These are phyloP conservation scores for Lepilemur ruficaudatus DNA, from an alignment of 2,797 vertebrate species.

Conservation along the genomic window DNA sequence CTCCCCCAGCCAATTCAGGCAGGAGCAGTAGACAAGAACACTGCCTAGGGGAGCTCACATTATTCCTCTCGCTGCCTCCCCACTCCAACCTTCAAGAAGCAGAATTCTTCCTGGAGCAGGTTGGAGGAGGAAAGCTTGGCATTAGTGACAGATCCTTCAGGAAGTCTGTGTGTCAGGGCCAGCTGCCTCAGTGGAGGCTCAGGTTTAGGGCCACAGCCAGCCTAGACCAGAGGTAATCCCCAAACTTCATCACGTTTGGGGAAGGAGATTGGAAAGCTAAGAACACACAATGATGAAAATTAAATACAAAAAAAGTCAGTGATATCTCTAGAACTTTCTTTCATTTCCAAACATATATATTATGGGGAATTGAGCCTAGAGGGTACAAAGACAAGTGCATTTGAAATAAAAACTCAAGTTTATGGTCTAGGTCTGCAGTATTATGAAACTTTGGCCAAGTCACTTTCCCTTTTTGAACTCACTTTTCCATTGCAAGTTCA, in stretches of 20 bases:
- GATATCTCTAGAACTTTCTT: not conserved
- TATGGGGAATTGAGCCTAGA: not conserved
- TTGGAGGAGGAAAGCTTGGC: not conserved
- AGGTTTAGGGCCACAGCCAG: not conserved
- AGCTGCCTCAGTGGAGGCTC: not conserved
- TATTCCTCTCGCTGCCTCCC: not conserved
- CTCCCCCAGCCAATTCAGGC: not conserved
- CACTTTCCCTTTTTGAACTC: not conserved
- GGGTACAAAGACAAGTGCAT: not conserved
- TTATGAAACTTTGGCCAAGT: not conserved
- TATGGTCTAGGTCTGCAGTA: not conserved
- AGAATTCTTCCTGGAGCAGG: not conserved
- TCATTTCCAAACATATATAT: not conserved
- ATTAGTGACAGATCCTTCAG: not conserved
- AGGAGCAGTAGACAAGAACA: not conserved
- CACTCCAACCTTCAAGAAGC: not conserved
- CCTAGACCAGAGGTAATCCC: not conserved
- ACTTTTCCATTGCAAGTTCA: not conserved
- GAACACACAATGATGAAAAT: not conserved
- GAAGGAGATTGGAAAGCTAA: not conserved
- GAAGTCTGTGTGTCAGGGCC: not conserved
- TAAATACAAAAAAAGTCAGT: not conserved
- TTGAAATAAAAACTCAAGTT: not conserved
- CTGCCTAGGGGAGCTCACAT: not conserved
- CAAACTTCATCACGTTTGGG: not conserved